Evolutionary conservation across 2,888 invertebrate species (phyloP).

Genomic region (Tipula confusa): DNA sequence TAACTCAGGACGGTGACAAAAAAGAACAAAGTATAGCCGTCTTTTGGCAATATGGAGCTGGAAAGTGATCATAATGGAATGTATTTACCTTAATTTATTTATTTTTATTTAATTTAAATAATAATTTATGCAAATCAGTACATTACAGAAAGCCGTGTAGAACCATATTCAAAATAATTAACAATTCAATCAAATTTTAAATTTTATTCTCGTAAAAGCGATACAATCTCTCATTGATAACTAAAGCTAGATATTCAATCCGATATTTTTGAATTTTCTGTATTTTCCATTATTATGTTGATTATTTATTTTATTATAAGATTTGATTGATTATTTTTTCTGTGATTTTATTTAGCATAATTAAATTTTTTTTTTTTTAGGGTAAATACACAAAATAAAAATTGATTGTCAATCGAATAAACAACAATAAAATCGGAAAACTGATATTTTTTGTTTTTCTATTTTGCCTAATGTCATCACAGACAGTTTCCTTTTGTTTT

Average conservation of each 20-base stretch:
- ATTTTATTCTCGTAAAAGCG: neutral
- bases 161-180: no score
- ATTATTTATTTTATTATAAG: slow-evolving; percentile 1
- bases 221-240: neutral
- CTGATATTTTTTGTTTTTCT: neutral
- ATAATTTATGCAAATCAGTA: no score
- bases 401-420: slow-evolving; percentile 3
- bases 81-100: no score
- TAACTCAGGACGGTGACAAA: no score
- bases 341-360: neutral
- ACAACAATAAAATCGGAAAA: neutral
- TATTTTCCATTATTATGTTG: neutral
- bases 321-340: slow-evolving; percentile 21
- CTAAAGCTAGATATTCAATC: neutral
- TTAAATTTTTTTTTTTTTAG: neutral
- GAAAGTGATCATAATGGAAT: no score
- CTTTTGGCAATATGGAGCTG: no score
- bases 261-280: neutral
- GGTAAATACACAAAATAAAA: neutral
- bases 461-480: neutral
- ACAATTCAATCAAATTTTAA: neutral
- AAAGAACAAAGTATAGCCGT: no score
- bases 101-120: no score
- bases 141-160: no score
- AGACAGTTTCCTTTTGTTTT: neutral